A percentile compares a stretch with the other conserved stretches of the same genome.
Evolutionary conservation across 1,140 invertebrate species (phyloP).

Genomic region (Frieseomelitta varia): DNA sequence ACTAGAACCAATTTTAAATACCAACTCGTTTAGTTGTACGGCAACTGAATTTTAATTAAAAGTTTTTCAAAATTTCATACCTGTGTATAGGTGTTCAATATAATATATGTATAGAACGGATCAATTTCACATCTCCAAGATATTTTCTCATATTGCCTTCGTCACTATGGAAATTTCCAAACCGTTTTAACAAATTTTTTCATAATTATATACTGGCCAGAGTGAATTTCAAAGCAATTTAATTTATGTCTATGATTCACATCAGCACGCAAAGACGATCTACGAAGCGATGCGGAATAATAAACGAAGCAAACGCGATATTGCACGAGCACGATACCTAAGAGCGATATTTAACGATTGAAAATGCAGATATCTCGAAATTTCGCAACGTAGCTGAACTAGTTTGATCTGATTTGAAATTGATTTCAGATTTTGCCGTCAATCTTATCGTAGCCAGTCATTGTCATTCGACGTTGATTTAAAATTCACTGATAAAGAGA

Average conservation of each 20-base stretch:
- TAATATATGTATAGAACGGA: background rate
- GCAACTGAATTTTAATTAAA: background rate
- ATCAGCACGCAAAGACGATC: constrained; percentile 9
- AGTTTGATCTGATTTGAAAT: constrained; percentile 1
- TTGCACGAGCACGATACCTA: background rate
- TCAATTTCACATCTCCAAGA: background rate
- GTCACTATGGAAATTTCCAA: constrained; percentile 6
- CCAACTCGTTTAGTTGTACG: background rate
- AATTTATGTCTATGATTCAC: background rate
- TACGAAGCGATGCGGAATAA: background rate
- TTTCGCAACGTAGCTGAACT: background rate
- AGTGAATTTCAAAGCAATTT: background rate
- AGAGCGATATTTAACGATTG: background rate
- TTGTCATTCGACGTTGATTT: background rate
- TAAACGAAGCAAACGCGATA: constrained; percentile 6
- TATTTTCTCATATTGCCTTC: background rate
- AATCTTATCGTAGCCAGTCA: background rate
- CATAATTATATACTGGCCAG: background rate
- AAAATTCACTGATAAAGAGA: background rate
- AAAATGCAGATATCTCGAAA: background rate
- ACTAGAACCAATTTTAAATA: background rate
- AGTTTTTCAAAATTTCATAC: background rate
- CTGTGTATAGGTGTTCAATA: background rate
- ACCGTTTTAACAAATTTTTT: background rate
- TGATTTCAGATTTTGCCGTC: background rate